Evolutionary conservation across 2,113 vertebrate species (phyloP).

Genomic region (Tretioscincus oriximinensis): DNA sequence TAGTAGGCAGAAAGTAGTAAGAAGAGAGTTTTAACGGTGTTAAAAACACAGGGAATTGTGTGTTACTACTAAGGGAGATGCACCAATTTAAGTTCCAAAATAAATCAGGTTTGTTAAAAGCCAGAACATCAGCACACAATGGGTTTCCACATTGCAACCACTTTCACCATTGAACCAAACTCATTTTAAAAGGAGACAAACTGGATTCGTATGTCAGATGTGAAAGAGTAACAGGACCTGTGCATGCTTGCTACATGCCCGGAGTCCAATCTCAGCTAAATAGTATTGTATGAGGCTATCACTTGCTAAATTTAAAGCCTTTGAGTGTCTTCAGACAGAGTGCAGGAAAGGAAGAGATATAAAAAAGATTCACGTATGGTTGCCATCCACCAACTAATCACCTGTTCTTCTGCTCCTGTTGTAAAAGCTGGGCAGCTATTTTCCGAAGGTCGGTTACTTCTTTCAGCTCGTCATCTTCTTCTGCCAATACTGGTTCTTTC

Average conservation of each 20-base stretch:
- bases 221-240: not conserved
- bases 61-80: not conserved
- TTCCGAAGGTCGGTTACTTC: constrained; percentile 94
- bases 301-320: not conserved
- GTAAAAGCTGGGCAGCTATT: constrained; percentile 91
- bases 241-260: not conserved
- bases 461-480: constrained; percentile 90
- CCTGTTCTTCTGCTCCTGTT: constrained; percentile 96
- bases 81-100: constrained; percentile 15
- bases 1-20: constrained; percentile 67
- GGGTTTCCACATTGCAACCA: not conserved
- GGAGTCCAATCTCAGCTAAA: not conserved
- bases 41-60: constrained; percentile 28
- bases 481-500: constrained; percentile 82
- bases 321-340: not conserved
- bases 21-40: constrained; percentile 56
- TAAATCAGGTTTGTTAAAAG: not conserved
- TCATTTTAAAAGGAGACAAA: not conserved
- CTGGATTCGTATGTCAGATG: not conserved
- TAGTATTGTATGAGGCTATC: not conserved
- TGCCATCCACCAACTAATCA: constrained; percentile 46
- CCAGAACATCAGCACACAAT: constrained; percentile 16
- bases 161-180: not conserved
- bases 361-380: not conserved
- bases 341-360: not conserved